Evolutionary conservation across 1,140 invertebrate genomes (phyloP), one percentile per base, ranked within the genome.

Genomic region (Drusus annulatus): DNA sequence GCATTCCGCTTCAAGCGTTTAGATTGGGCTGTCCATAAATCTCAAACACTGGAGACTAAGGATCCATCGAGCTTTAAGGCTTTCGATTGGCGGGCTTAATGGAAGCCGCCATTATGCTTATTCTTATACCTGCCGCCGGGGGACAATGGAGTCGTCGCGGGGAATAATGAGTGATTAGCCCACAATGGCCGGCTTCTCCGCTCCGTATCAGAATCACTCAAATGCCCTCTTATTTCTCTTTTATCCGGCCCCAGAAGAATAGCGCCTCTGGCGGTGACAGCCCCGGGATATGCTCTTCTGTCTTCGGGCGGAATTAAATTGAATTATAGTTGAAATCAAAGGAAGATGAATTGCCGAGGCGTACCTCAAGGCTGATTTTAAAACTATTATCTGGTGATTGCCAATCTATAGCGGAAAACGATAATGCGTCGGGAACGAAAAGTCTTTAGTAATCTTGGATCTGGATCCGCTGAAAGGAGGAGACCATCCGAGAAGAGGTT

Each of bases 241-340:
- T 81, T 81, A 81, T 81, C 63, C 74, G 19, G 19, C 25, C 62
- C n/a, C n/a, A 63, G 62, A 81, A 81, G 74, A 81, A 81, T 77
- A 65, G 69, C 25, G 58, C 31, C 31, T 15, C 80, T 81, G 80
- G 45, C 51, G 50, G 25, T 78, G 74, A 81, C 80, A 81, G 80
- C 52, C 58, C 68, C 23, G 45, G 52, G 51, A 63, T 62, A 45
- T 45, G 36, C 36, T 13, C 36, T 65, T 62, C 58, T 50, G 71
- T 75, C 78, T 62, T 78, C 65, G 51, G 62, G 73, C 63, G 80
- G 75, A 81, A 81, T 81, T 81, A 77, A 81, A 81, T 81, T 81
- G 80, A 81, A 81, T 81, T 81, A 81, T 81, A 81, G 80, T 81
- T 76, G 80, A 73, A 77, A 77, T 78, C 76, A 71, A 71, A 78